Evolutionary conservation across 2,113 vertebrate genomes (phyloP).

Genomic region (Galemys pyrenaicus): DNA sequence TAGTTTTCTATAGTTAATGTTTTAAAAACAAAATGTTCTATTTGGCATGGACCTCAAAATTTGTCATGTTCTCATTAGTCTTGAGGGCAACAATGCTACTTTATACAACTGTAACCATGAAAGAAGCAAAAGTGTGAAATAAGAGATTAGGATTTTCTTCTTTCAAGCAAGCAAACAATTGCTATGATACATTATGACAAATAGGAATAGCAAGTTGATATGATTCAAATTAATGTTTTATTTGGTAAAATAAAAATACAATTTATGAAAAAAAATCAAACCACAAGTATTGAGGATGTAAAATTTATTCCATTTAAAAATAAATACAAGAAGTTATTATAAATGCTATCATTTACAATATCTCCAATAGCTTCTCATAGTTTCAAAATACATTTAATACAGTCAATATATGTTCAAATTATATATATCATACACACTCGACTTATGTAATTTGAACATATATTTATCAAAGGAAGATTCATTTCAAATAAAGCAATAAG

Average conservation of each 20-base stretch:
- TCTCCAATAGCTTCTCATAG: background rate
- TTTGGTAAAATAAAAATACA: conserved; percentile 29
- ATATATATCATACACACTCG: background rate
- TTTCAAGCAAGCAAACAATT: background rate
- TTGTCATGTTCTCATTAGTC: conserved; percentile 43
- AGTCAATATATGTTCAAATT: background rate
- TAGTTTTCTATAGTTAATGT: conserved; percentile 43
- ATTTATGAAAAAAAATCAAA: conserved; percentile 17
- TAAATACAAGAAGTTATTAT: background rate
- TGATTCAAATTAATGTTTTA: conserved; percentile 40
- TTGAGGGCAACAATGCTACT: background rate
- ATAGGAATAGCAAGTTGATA: background rate
- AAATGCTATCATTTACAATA: background rate
- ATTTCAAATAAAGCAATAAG: background rate
- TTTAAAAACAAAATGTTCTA: conserved; percentile 64
- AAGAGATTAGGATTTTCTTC: background rate
- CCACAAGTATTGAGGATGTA: background rate
- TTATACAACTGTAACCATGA: background rate
- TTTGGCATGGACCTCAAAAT: conserved; percentile 54
- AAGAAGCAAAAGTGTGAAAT: background rate
- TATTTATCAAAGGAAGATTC: background rate
- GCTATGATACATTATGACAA: background rate
- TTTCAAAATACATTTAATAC: background rate
- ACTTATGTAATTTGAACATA: background rate
- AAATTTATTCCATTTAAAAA: conserved; percentile 49